phyloP scores from a whole-genome alignment of 1,140 invertebrate genomes.

The Dendrolimus kikuchii region DNA sequence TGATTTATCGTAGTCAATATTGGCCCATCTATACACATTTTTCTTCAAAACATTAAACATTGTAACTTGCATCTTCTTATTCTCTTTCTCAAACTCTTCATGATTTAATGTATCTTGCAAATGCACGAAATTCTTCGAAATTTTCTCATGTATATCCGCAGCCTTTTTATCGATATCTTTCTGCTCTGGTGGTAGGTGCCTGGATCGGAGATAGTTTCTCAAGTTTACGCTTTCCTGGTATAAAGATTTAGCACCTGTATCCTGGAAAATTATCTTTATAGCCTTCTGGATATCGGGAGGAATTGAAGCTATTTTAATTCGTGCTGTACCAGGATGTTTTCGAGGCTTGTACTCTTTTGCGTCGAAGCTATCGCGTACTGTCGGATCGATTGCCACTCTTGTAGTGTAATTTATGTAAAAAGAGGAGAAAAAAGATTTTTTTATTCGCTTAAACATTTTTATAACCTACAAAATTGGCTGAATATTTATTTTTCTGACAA shows the following conservation, averaged over 20 bases:
- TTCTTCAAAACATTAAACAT: slow-evolving; percentile 70
- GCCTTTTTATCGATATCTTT: slow-evolving; percentile 67
- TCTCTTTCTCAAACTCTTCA: slow-evolving; percentile 33
- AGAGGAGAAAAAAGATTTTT: slow-evolving; percentile 24
- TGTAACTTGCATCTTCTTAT: slow-evolving; percentile 57
- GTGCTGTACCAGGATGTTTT: slow-evolving; percentile 79
- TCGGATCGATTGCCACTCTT: slow-evolving; percentile 69
- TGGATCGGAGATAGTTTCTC: slow-evolving; percentile 73
- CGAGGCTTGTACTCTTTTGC: slow-evolving; percentile 75
- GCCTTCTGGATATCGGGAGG: slow-evolving; percentile 75
- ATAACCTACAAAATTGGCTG: slow-evolving; percentile 29
- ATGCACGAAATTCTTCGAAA: slow-evolving; percentile 45
- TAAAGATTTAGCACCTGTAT: slow-evolving; percentile 71
- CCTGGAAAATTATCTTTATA: slow-evolving; percentile 70
- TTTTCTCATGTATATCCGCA: slow-evolving; percentile 39
- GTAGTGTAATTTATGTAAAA: slow-evolving; percentile 42
- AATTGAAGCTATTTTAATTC: slow-evolving; percentile 63
- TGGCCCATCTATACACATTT: slow-evolving; percentile 80
- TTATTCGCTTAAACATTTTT: slow-evolving; percentile 52
- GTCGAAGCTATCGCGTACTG: slow-evolving; percentile 70
- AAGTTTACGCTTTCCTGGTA: slow-evolving; percentile 71
- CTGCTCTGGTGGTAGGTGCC: slow-evolving; percentile 76
- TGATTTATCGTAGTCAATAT: slow-evolving; percentile 78
- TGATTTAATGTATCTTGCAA: slow-evolving; percentile 37
- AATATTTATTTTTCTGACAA: neutral